A percentile compares a stretch with the other conserved stretches of the same genome.
Evolutionary conservation across 1,140 invertebrate species (phyloP).

Genomic region (Agraylea sexmaculata): DNA sequence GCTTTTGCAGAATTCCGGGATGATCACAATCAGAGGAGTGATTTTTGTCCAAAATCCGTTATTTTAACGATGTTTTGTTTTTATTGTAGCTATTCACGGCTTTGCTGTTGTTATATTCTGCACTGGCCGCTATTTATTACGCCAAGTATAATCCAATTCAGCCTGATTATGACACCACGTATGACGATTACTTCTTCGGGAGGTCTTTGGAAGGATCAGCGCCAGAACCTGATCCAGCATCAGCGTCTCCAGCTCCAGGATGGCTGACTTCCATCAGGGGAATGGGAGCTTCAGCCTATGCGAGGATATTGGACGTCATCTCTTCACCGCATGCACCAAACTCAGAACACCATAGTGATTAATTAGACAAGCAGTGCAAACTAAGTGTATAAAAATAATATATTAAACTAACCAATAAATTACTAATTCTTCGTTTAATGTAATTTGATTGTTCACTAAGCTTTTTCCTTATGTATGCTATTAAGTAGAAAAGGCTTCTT

Average conservation of each 20-base stretch:
- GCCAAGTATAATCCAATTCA: conserved; percentile 70
- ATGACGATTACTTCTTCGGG: conserved; percentile 54
- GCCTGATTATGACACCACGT: conserved; percentile 55
- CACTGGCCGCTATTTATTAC: conserved; percentile 72
- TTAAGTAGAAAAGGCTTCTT: too few relatives aligned
- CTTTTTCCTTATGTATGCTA: too few relatives aligned
- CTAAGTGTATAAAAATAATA: too few relatives aligned
- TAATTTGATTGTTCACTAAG: too few relatives aligned
- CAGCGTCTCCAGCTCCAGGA: conserved; percentile 26
- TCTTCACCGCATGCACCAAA: conserved; percentile 6
- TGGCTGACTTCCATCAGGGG: conserved; percentile 32
- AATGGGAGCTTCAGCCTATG: conserved; percentile 34
- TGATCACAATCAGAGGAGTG: too few relatives aligned
- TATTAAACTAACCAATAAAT: too few relatives aligned
- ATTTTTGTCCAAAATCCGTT: too few relatives aligned
- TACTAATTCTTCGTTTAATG: too few relatives aligned
- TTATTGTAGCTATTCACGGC: conserved; percentile 58
- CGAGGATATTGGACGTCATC: conserved; percentile 36
- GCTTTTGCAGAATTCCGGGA: too few relatives aligned
- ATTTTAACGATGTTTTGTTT: conserved; percentile 7
- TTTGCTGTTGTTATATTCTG: conserved; percentile 64
- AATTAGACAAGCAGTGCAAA: too few relatives aligned
- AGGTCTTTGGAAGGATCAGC: conserved; percentile 37
- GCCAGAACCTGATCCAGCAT: conserved; percentile 26
- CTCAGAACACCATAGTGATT: too few relatives aligned